Evolutionary conservation across 2,113 vertebrate genomes (phyloP).

Genomic region (Phalacrocorax aristotelis): DNA sequence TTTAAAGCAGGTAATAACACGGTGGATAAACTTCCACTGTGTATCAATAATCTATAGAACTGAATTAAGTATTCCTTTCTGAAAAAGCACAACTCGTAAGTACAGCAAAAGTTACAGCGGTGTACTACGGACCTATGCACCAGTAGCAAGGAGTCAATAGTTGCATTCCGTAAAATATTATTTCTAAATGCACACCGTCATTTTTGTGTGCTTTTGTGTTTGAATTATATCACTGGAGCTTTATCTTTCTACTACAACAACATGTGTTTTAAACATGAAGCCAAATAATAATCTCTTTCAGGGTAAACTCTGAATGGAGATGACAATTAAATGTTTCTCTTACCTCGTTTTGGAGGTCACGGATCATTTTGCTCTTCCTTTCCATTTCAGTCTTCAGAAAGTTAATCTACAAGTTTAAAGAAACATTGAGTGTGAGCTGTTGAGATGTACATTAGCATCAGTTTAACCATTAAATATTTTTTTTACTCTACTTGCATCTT

Average conservation of each 20-base stretch:
- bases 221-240: background rate
- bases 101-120: background rate
- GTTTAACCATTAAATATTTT: background rate
- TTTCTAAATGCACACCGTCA: background rate
- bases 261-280: background rate
- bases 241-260: background rate
- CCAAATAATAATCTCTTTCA: background rate
- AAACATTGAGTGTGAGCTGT: background rate
- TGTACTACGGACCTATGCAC: background rate
- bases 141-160: background rate
- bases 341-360: conserved; percentile 98
- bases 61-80: background rate
- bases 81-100: background rate
- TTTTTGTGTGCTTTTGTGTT: background rate
- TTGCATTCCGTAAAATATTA: background rate
- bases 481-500: background rate
- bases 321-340: background rate
- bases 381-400: conserved; percentile 98
- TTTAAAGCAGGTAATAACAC: background rate
- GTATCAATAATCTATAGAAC: background rate
- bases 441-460: background rate
- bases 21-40: background rate
- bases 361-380: conserved; percentile 96
- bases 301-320: background rate
- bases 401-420: conserved; percentile 84